phyloP scores from a whole-genome alignment of 1,140 invertebrate genomes.

The Leptopilina clavipes region DNA sequence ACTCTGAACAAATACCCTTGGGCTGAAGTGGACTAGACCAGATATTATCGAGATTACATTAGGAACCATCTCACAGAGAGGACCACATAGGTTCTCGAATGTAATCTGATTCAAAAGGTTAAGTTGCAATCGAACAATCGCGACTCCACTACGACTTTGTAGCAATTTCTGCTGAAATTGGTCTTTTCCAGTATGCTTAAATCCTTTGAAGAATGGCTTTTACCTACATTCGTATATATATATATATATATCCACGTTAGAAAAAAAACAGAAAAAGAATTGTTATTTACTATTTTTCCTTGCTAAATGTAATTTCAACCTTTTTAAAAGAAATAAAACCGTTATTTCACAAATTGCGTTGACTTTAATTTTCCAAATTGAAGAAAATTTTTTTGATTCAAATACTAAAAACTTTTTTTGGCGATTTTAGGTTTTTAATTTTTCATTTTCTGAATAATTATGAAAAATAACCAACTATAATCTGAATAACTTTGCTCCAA shows the following conservation, averaged over 20 bases:
- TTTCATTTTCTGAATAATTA: too few species aligned
- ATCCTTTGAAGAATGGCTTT: neutral
- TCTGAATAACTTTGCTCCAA: too few species aligned
- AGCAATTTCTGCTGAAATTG: constrained; percentile 30
- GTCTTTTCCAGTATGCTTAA: constrained; percentile 17
- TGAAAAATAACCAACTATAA: too few species aligned
- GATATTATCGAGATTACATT: constrained; percentile 30
- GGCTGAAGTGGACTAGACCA: constrained; percentile 18
- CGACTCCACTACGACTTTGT: constrained; percentile 16
- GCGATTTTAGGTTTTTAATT: too few species aligned
- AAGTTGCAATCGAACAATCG: constrained; percentile 31
- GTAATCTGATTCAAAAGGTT: constrained; percentile 34
- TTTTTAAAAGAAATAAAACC: too few species aligned
- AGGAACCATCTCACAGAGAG: constrained; percentile 21
- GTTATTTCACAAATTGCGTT: too few species aligned
- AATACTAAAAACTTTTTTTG: too few species aligned
- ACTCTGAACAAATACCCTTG: constrained; percentile 10
- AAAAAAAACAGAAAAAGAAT: neutral
- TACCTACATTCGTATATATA: neutral
- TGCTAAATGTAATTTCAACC: too few species aligned
- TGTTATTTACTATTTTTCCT: too few species aligned
- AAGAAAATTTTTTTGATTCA: too few species aligned
- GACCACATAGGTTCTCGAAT: constrained; percentile 23
- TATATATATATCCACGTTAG: too few species aligned
- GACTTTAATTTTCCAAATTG: too few species aligned